Evolutionary conservation across 2,888 invertebrate species (phyloP).

Genomic region (Sphaerophoria taeniata): DNA sequence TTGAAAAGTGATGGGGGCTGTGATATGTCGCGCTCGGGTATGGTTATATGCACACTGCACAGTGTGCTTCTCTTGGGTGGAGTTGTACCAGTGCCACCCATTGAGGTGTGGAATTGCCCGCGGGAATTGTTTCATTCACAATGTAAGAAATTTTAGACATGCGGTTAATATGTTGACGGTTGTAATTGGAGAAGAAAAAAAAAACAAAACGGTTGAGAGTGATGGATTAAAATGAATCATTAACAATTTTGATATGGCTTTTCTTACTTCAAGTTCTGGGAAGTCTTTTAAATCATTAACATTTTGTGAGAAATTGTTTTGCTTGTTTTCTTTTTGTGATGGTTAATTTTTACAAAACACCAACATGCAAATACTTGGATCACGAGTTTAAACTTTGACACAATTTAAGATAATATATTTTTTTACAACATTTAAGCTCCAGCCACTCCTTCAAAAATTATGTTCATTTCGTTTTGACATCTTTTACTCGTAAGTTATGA

Average conservation of each 20-base stretch:
- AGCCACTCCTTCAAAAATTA: not conserved
- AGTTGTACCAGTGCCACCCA: slow-evolving; percentile 52
- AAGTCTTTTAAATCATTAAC: no score
- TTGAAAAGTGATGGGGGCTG: slow-evolving; percentile 13
- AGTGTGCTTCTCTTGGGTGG: slow-evolving; percentile 35
- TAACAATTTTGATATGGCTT: not conserved
- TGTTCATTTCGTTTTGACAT: not conserved
- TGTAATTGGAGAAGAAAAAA: not conserved
- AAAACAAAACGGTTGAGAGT: not conserved
- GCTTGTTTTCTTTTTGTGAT: no score
- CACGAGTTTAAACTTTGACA: not conserved
- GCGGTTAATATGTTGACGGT: slow-evolving; percentile 18
- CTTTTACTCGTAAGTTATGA: not conserved
- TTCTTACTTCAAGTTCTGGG: not conserved
- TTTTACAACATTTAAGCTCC: not conserved
- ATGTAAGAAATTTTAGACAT: slow-evolving; percentile 46
- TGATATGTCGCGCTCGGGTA: not conserved
- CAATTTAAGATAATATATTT: not conserved
- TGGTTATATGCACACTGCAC: not conserved
- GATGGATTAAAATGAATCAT: not conserved
- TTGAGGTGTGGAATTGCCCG: slow-evolving; percentile 56
- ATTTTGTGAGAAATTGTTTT: no score
- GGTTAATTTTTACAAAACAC: not conserved
- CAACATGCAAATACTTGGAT: not conserved
- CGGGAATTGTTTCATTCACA: slow-evolving; percentile 44